phyloP scores from a whole-genome alignment of 2,113 vertebrate genomes.

The Heptranchias perlo region DNA sequence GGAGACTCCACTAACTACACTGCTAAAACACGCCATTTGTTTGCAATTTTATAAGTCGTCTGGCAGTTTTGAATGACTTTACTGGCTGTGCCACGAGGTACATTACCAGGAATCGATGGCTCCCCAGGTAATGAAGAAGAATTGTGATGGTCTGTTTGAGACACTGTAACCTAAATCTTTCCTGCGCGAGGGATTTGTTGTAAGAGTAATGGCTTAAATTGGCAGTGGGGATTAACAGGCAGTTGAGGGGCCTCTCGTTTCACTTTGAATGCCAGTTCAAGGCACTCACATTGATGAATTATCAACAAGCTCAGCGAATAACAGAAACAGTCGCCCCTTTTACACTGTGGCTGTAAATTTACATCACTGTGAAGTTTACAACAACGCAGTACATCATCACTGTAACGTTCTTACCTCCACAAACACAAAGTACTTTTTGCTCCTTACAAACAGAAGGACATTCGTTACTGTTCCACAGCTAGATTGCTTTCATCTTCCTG shows the following conservation, averaged over 20 bases:
- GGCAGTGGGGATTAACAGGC: neutral
- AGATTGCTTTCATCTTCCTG: neutral
- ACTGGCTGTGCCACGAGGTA: neutral
- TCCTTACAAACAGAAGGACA: neutral
- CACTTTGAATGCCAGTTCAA: neutral
- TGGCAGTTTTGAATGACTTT: constrained; percentile 12
- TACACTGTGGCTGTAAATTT: neutral
- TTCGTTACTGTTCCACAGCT: neutral
- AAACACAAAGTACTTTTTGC: neutral
- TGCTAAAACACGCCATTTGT: neutral
- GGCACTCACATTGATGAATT: neutral
- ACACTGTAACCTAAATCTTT: neutral
- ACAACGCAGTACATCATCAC: neutral
- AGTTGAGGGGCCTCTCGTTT: neutral
- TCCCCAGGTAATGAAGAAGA: neutral
- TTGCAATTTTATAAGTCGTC: neutral
- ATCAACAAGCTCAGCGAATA: neutral
- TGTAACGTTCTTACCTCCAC: neutral
- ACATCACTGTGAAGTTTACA: neutral
- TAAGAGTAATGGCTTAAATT: neutral
- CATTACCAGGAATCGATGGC: constrained; percentile 5
- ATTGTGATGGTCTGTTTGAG: neutral
- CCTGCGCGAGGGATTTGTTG: neutral
- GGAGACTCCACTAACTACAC: neutral
- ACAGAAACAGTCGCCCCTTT: neutral